Conservation (phyloP, 2,888 invertebrate genomes). For the Hirtodrosophila trivittata region DNA sequence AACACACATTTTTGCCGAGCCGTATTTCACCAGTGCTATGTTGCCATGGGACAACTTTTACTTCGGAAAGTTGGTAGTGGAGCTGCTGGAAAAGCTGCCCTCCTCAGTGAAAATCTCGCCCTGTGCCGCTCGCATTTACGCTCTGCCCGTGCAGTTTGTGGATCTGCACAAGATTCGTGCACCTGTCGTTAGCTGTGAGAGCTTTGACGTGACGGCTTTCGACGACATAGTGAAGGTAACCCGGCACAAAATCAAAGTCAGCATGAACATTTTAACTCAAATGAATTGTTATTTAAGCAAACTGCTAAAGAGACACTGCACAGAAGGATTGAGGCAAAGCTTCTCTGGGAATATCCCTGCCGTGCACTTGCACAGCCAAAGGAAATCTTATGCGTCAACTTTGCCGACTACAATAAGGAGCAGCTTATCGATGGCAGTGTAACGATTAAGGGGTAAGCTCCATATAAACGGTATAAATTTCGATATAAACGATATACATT, state of each 20-base stretch:
- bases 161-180: conserved; percentile 96
- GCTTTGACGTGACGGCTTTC: conserved; percentile 92
- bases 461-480: no score
- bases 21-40: conserved; percentile 91
- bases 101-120: conserved; percentile 87
- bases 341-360: conserved; percentile 98
- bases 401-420: conserved; percentile 82
- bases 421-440: conserved; percentile 75
- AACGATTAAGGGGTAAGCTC: conserved; percentile 81
- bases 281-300: no score
- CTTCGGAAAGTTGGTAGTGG: conserved; percentile 88
- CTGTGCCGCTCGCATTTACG: conserved; percentile 87
- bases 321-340: conserved; percentile 94
- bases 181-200: conserved; percentile 92
- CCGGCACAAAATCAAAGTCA: not conserved
- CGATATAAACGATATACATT: no score
- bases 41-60: conserved; percentile 97
- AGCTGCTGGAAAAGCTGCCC: conserved; percentile 84
- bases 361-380: conserved; percentile 87
- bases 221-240: conserved; percentile 93
- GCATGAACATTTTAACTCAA: no score
- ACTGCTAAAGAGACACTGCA: conserved; percentile 90
- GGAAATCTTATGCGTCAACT: conserved; percentile 85
- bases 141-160: conserved; percentile 92
- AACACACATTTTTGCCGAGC: conserved; percentile 92